Base-by-base conservation (phyloP, 2,797 vertebrate genomes). In the Bradypodion ventrale region DNA sequence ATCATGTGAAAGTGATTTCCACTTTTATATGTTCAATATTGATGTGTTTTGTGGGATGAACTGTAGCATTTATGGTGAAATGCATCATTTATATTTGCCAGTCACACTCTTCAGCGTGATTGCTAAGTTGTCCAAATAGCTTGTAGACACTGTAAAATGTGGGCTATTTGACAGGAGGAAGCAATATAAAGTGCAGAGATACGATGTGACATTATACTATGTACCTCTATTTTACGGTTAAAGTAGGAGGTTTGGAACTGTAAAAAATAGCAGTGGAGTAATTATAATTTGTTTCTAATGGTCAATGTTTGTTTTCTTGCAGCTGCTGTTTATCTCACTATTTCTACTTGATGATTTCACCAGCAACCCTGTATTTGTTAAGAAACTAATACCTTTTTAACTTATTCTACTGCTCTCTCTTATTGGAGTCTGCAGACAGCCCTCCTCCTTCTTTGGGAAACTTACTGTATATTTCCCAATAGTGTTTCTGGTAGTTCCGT, bases 41-140 rank as follows among this genome's bases (percentile, higher is more conserved):
- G 73, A 82, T 82, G 80, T 73, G 69, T 68, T 44, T 81, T 73
- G 44, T 73, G 56, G 52, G 80, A 73, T 62, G 56, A 82, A 68
- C 78, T 68, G 44, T 68, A 68, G 23, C n/a, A 49, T 60, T 82
- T 42, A 44, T 82, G 56, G 56, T 10, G 59, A 81, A 82, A 82
- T 73, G 49, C 49, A 70, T 79, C 62, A 70, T 80, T 59, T 80
- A 29, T 70, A 70, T 70, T 80, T 82, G 29, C 29, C 35, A 15
- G 69, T 82, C 69, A 62, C 10, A 44, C 27, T 60, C 56, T 70
- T 73, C 56, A 82, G 56, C 29, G 32, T 81, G 69, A 59, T 82
- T 60, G 27, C 56, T 73, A 42, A 44, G 12, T 82, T 62, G 37
- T 73, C 35, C 8, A 42, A 29, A 72, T 40, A 70, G 52, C 27